Base-by-base conservation (phyloP, 64 coral and sea anemone genomes). In the Stylophora pistillata region DNA sequence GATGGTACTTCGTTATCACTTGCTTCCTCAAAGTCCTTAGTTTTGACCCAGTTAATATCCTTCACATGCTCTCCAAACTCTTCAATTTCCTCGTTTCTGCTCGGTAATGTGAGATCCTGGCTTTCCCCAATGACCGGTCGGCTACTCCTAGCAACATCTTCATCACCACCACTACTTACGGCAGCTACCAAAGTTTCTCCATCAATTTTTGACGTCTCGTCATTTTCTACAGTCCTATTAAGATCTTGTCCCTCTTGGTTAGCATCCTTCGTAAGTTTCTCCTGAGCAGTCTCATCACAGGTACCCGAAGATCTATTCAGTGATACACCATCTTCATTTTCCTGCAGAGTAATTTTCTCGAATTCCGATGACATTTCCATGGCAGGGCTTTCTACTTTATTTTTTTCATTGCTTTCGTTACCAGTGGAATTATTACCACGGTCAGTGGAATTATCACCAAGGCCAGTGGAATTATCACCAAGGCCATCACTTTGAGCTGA, bases 291-390 rank as follows among this genome's bases (percentile, higher is more conserved):
- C n/a, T 82, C 78, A 59, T 31, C 30, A 26, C 15, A 59, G 14
- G 59, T 69, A 20, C 91, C 91, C 16, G 86, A 88, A 56, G 75
- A 93, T 15, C 80, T 91, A 52, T 86, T 58, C 10, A 65, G 31
- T 5, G 16, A 57, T 0, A 34, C 72, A 2, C 10, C 7, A 0
- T 85, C 71, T 17, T 73, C 30, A 17, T 62, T 79, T 20, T 89
- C 91, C 14, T 71, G 71, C 20, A 93, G 41, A 31, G 73, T 89
- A 30, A 93, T 93, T 52, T 83, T 88, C 52, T 89, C 78, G 60
- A 93, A 84, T 16, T 56, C 91, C 57, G 66, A 78, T 18, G 86
- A 82, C 25, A 93, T 70, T 78, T 93, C 91, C 58, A 33, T n/a
- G 2, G 91, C 88, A 23, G 91, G 91, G 57, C 91, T 93, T 27